These are phyloP conservation scores for Ceratoteleas bidentatus DNA, from an alignment of 1,140 invertebrate species.

Conservation along the genomic window DNA sequence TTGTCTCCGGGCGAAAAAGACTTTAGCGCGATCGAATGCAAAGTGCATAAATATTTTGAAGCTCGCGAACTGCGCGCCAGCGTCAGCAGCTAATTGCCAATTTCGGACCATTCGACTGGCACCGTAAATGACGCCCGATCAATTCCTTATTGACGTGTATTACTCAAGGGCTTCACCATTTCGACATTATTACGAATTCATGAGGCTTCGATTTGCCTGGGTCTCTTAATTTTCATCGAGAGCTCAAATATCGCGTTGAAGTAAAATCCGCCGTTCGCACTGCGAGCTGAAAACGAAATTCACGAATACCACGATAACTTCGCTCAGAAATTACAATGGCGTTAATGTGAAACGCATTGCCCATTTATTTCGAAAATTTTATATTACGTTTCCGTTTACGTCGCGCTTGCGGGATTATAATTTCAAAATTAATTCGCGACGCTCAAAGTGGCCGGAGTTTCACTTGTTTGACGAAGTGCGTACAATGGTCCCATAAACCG, in stretches of 20 bases:
- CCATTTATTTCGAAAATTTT: neutral
- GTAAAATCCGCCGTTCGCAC: neutral
- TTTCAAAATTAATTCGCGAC: slow-evolving; percentile 6
- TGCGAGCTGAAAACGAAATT: neutral
- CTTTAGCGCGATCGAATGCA: too few relatives aligned
- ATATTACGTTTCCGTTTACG: neutral
- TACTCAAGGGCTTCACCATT: neutral
- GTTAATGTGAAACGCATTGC: neutral
- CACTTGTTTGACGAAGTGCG: neutral
- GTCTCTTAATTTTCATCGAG: neutral
- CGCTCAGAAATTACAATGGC: neutral
- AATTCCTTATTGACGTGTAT: neutral
- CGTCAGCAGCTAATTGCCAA: too few relatives aligned
- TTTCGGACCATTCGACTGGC: too few relatives aligned
- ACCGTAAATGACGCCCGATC: neutral
- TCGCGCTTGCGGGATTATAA: neutral
- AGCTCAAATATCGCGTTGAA: neutral
- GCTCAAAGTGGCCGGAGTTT: neutral
- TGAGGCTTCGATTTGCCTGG: neutral
- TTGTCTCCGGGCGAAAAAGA: too few relatives aligned
- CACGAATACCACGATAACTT: neutral
- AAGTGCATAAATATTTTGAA: neutral
- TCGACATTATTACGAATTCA: neutral
- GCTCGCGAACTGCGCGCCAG: too few relatives aligned
- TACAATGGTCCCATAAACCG: slow-evolving; percentile 18